Evolutionary conservation across 2,113 vertebrate genomes (phyloP), one percentile per base, ranked within the genome.

Genomic region (Mellivora capensis): DNA sequence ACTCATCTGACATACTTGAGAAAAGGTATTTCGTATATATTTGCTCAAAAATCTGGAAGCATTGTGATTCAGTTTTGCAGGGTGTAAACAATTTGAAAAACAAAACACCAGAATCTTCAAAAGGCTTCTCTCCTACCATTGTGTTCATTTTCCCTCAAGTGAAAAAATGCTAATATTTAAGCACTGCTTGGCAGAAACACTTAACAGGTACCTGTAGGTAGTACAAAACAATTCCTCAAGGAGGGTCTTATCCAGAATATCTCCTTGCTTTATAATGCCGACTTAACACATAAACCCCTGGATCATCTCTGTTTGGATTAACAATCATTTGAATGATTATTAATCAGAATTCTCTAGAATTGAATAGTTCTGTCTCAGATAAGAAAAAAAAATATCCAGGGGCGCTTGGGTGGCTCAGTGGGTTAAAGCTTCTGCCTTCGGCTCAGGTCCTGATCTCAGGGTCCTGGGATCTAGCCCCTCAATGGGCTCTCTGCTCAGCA

Each of bases 321-420:
- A 82, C 74, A 91, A 87, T 91, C 44, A 95, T 97, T 94, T 91
- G 96, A 94, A 87, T 91, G 57, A 96, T 96, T 92, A 97, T 96
- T 83, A 97, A 87, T 47, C 34, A 85, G 90, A 96, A 89, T 72
- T 82, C 59, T 90, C 42, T 39, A 94, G 82, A 89, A 97, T n/a
- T 94, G 80, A 91, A 18, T 93, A 94, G 47, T 91, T 96, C 79
- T 96, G 67, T 34, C 42, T 94, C 85, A 93, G 47, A 64, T 80
- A 81, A 91, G 23, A 42, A 62, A 59, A 64, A 72, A 84, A n/a
- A n/a, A n/a, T n/a, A n/a, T n/a, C n/a, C n/a, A n/a, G n/a, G n/a
- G n/a, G n/a, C n/a, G n/a, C n/a, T n/a, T n/a, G n/a, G n/a, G n/a
- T n/a, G n/a, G n/a, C n/a, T n/a, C n/a, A n/a, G n/a, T n/a, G n/a